Base-by-base conservation (phyloP, 2,888 invertebrate genomes). In the Sclerodermus sp. region DNA sequence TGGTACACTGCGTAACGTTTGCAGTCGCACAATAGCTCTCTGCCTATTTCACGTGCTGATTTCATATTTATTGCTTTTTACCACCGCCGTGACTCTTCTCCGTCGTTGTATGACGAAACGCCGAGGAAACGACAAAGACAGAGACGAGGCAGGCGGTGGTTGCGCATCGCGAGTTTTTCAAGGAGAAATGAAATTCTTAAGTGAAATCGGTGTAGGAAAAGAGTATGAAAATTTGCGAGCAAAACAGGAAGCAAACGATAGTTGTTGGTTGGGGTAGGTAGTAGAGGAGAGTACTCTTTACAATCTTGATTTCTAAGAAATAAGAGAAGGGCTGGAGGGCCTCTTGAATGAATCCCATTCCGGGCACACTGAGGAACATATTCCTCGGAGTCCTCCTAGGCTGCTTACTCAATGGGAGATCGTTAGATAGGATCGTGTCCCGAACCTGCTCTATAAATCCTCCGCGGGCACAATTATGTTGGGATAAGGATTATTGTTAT, bases 401-500 rank as follows among this genome's bases (percentile, higher is more conserved):
- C 65, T 59, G 65, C 59, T 66, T 66, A 57, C 71, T 73, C 68
- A 73, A 73, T 73, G 71, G 69, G 67, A 71, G 74, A 74, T 74
- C 71, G 71, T 74, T 73, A 68, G 73, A 73, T 72, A 71, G 69
- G 63, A 65, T 67, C 65, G 63, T 55, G 57, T 62, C 54, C 58
- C 58, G 51, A 59, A 64, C 66, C 60, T 62, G 66, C 70, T 66
- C 75, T 73, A 76, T 76, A 76, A 76, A 76, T 76, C 70, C 72
- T 74, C 67, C 64, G 66, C 67, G 68, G 72, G 74, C 72, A 74
- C 76, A 76, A 76, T 76, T 75, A 76, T 74, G 69, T 66, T 68
- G 56, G 61, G 65, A 70, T 73, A 67, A 70, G 71, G 75, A 75
- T 76, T 76, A 76, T 75, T 76, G 75, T 75, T 75, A 64, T 60